These are phyloP conservation scores for Molothrus aeneus DNA, from an alignment of 2,797 vertebrate species.

Conservation along the genomic window DNA sequence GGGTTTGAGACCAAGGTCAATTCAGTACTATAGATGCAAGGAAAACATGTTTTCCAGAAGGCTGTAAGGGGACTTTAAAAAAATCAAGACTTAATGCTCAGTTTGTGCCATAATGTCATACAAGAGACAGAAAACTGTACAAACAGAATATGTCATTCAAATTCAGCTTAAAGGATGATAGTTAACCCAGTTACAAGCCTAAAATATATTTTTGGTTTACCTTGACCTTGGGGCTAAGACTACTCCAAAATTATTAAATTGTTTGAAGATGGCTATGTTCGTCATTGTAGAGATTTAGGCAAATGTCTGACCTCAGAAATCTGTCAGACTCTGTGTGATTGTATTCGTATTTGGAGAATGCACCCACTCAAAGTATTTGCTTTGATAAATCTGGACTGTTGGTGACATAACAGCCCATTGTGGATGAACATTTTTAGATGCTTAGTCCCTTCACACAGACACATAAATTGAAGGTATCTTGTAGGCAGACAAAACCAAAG, in stretches of 20 bases:
- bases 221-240: not conserved
- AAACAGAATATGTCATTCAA: not conserved
- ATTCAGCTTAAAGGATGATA: not conserved
- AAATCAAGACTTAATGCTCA: not conserved
- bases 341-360: not conserved
- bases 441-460: not conserved
- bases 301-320: not conserved
- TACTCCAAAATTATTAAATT: not conserved
- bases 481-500: not conserved
- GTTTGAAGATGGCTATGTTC: not conserved
- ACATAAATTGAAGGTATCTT: not conserved
- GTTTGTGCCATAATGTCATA: not conserved
- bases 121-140: not conserved
- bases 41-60: not conserved
- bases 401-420: not conserved
- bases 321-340: not conserved
- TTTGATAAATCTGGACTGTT: not conserved
- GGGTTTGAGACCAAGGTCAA: not conserved
- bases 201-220: not conserved
- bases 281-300: not conserved
- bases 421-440: not conserved
- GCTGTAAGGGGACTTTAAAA: not conserved
- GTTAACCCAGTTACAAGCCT: not conserved
- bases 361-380: not conserved
- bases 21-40: not conserved